Conservation (phyloP, 2,113 vertebrate species). For the Gallinago undulata region DNA sequence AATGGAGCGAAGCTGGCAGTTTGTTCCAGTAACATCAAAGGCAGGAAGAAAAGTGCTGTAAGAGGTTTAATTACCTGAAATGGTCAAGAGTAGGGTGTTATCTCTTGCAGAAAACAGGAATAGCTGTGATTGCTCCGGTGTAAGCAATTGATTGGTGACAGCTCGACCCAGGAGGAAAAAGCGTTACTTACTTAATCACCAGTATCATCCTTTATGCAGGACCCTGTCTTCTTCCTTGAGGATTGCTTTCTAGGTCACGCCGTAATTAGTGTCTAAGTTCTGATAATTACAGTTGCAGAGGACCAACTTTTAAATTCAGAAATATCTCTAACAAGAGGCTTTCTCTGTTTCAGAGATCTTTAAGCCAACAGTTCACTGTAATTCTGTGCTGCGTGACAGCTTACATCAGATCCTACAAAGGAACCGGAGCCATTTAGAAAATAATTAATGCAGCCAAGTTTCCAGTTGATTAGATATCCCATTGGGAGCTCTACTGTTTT, state of each 20-base stretch:
- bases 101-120: background rate
- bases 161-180: background rate
- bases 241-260: background rate
- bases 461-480: constrained; percentile 9
- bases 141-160: background rate
- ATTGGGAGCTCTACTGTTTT: background rate
- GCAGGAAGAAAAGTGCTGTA: background rate
- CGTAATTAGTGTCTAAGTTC: background rate
- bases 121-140: background rate
- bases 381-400: background rate
- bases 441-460: constrained; percentile 12
- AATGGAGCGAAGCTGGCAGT: background rate
- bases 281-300: background rate
- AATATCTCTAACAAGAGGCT: background rate
- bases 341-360: background rate
- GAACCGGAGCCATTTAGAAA: constrained; percentile 13
- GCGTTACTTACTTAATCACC: background rate
- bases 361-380: background rate
- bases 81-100: background rate
- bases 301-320: background rate
- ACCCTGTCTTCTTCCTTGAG: background rate
- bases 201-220: background rate
- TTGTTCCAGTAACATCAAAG: background rate
- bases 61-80: background rate
- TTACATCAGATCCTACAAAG: background rate